These are phyloP conservation scores for Branchellion lobata DNA, from an alignment of 2,888 invertebrate genomes.

Conservation along the genomic window DNA sequence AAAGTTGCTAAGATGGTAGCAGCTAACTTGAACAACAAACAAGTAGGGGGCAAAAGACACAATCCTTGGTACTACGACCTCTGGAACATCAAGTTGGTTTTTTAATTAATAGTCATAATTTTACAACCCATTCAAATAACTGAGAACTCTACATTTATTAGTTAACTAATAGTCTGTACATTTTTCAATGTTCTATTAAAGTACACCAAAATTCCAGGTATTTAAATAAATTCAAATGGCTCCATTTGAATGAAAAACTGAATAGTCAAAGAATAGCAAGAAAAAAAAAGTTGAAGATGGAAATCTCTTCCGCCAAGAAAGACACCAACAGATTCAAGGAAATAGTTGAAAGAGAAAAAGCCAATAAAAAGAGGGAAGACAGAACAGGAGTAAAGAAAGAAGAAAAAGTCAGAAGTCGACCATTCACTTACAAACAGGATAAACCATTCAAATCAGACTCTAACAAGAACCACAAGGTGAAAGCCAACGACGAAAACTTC, in stretches of 20 bases:
- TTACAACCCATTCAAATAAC: no score
- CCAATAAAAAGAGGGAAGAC: neutral
- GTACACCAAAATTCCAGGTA: no score
- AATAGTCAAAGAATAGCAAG: constrained; percentile 87
- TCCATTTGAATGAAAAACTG: constrained; percentile 86
- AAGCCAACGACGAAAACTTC: constrained; percentile 8
- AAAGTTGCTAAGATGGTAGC: constrained; percentile 85
- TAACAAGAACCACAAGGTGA: neutral
- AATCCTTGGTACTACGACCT: constrained; percentile 84
- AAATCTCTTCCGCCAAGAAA: constrained; percentile 10
- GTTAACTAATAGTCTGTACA: no score
- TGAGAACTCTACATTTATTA: no score
- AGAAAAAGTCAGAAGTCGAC: neutral
- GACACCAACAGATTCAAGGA: constrained; percentile 20
- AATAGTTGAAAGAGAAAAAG: constrained; percentile 16
- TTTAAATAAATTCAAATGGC: constrained; percentile 90
- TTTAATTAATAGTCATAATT: no score
- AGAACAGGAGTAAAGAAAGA: neutral
- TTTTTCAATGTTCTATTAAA: no score
- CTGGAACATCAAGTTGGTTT: constrained; percentile 81
- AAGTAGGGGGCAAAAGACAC: constrained; percentile 71
- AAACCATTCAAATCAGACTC: neutral
- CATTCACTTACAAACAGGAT: neutral
- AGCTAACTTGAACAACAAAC: constrained; percentile 75
- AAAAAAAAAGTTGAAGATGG: constrained; percentile 71